phyloP scores from a whole-genome alignment of 2,888 invertebrate species.

The Himalopsyche anomala region DNA sequence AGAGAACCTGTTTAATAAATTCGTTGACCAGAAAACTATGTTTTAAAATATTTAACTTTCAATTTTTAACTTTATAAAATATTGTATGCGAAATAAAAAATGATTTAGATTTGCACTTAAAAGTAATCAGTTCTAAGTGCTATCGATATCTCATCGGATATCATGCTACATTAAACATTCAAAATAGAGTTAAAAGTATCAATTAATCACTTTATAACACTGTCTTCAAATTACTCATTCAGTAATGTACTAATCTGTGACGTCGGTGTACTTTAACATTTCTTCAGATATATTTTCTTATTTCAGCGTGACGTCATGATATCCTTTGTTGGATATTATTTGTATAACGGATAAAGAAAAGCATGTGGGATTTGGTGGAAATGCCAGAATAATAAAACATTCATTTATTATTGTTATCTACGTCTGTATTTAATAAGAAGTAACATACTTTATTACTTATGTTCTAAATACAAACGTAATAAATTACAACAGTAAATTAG shows the following conservation, averaged over 20 bases:
- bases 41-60: no score
- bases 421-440: no score
- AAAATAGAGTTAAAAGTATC: not conserved
- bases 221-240: not conserved
- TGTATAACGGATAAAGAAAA: not conserved
- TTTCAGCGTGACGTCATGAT: not conserved
- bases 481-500: no score
- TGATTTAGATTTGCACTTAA: not conserved
- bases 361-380: not conserved
- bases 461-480: no score
- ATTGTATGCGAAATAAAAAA: no score
- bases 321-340: constrained; percentile 8
- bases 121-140: not conserved
- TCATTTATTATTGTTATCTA: no score
- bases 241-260: not conserved
- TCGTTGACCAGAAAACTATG: no score
- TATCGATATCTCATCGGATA: constrained; percentile 15
- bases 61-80: no score
- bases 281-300: constrained; percentile 7
- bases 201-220: constrained; percentile 9
- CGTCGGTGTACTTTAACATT: not conserved
- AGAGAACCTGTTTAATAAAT: no score
- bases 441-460: no score
- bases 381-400: no score
- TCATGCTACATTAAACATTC: constrained; percentile 28